phyloP scores from a whole-genome alignment of 2,888 invertebrate genomes.

The Agrochola litura region DNA sequence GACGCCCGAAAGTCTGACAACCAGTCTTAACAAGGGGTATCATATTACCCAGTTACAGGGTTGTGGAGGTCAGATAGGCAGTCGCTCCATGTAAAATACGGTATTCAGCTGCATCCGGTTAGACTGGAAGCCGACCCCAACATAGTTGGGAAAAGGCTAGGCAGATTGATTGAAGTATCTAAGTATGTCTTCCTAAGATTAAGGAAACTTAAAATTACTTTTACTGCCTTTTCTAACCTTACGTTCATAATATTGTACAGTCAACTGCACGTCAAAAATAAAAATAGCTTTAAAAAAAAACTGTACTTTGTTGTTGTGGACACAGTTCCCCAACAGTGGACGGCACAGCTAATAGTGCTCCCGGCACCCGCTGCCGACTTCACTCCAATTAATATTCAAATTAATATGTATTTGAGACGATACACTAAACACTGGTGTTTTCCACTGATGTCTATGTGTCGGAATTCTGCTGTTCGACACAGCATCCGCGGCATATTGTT shows the following conservation, averaged over 20 bases:
- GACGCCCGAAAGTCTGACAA: too few species aligned
- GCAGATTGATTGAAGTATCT: too few species aligned
- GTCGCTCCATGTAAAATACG: too few species aligned
- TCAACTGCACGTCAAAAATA: too few species aligned
- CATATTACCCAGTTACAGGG: too few species aligned
- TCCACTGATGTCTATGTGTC: conserved; percentile 63
- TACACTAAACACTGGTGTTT: conserved; percentile 72
- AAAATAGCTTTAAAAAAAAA: not conserved
- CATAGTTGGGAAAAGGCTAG: too few species aligned
- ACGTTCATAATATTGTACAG: not conserved
- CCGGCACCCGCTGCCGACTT: conserved; percentile 66
- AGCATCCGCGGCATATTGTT: not conserved
- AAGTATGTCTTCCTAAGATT: too few species aligned
- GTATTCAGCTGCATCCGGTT: too few species aligned
- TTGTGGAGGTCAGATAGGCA: too few species aligned
- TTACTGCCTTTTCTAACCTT: not conserved
- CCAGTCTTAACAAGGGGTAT: too few species aligned
- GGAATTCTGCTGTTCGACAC: conserved; percentile 31
- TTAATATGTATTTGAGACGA: conserved; percentile 81
- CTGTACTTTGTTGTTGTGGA: conserved; percentile 48
- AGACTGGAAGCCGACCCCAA: too few species aligned
- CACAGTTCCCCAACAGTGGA: conserved; percentile 36
- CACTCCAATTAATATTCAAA: conserved; percentile 81
- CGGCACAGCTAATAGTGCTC: conserved; percentile 49
- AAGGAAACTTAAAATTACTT: not conserved